phyloP scores from a whole-genome alignment of 2,797 vertebrate species.

The Sternarchorhynchus goeldii region DNA sequence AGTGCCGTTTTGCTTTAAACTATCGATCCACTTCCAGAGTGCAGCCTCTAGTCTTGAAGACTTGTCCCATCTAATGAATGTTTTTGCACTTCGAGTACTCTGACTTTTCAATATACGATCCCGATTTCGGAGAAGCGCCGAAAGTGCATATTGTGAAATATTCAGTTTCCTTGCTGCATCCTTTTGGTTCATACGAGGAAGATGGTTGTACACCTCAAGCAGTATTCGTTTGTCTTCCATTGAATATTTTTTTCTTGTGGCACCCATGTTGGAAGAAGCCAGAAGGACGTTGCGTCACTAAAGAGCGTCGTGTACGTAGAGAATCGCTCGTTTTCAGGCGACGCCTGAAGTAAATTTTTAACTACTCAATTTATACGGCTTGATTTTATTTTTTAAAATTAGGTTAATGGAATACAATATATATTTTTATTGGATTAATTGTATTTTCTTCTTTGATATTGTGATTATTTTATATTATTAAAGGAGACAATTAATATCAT shows the following conservation, averaged over 20 bases:
- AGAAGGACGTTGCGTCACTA: background rate
- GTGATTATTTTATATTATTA: too few species aligned
- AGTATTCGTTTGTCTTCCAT: slow-evolving; percentile 31
- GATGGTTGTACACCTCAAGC: slow-evolving; percentile 41
- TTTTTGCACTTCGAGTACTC: background rate
- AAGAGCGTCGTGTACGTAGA: too few species aligned
- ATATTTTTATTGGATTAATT: too few species aligned
- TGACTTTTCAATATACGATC: background rate
- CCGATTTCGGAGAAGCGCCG: slow-evolving; percentile 18
- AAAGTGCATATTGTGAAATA: slow-evolving; percentile 22
- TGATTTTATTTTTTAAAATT: too few species aligned
- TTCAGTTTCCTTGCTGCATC: slow-evolving; percentile 31
- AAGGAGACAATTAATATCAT: too few species aligned
- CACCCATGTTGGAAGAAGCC: slow-evolving; percentile 29
- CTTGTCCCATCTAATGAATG: background rate
- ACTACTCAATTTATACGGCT: too few species aligned
- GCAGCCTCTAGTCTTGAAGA: slow-evolving; percentile 37
- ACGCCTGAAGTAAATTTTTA: too few species aligned
- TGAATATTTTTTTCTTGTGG: slow-evolving; percentile 8
- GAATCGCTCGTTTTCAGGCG: too few species aligned
- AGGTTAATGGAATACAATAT: too few species aligned
- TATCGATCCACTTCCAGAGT: slow-evolving; percentile 47
- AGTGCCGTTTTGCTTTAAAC: background rate
- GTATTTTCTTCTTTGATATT: too few species aligned
- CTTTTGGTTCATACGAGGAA: slow-evolving; percentile 37